Base-by-base conservation (phyloP, 2,888 invertebrate genomes). In the Drosophila quasianomalipes region DNA sequence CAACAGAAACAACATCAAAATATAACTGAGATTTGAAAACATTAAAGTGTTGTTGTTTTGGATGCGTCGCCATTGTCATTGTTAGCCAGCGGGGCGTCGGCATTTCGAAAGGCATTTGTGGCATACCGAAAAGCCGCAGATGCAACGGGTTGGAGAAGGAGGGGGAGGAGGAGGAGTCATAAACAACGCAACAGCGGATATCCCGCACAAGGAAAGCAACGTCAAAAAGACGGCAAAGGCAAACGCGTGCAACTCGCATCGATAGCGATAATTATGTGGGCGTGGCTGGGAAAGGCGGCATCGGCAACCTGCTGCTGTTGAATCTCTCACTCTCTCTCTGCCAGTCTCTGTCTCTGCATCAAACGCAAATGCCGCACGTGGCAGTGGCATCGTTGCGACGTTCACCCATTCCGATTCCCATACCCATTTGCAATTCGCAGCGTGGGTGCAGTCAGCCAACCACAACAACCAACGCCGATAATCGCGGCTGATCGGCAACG, bases 201-300 rank as follows among this genome's bases (percentile, higher is more conserved):
- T 82, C 71, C 82, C 79, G 71, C 79, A 60, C 70, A 57, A 72
- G 70, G 72, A 72, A 66, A 60, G 58, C 65, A 60, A 66, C 65
- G 67, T 76, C 58, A 55, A 73, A 67, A 73, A 72, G 72, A 72
- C 75, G 65, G 60, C 62, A 55, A 33, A 47, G 61, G 60, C 76
- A 67, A 61, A 58, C 71, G 70, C 73, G 63, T 64, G 72, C 66
- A 79, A 59, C 72, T 77, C 74, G 63, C 79, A 76, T 62, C 78
- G 81, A 83, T 83, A 74, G 78, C 83, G 77, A 87, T 87, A 89
- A 87, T 89, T 89, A 87, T 74, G 85, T 82, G 87, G 87, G 87
- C 89, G 87, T 85, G 86, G 60, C 76, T 39, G 59, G 37, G 57
- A 65, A 63, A 65, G 62, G 44, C 62, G 47, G 35, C 47, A 47